Evolutionary conservation across 2,797 vertebrate genomes (phyloP).

Genomic region (Phrynocephalus forsythii): DNA sequence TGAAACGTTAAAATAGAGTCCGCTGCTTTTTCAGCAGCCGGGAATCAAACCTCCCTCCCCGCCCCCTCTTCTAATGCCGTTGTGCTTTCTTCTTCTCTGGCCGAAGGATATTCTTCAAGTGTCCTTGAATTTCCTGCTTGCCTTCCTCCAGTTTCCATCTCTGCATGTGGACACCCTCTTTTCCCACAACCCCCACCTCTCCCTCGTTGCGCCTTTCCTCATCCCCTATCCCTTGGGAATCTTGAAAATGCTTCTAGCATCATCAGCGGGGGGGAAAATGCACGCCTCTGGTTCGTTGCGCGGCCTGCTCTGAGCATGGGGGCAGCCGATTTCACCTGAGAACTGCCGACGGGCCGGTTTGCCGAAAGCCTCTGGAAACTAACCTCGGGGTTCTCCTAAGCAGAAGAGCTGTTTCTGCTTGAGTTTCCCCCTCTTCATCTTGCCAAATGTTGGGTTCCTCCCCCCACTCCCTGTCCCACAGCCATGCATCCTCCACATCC

Average conservation of each 20-base stretch:
- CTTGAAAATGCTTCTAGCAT: background rate
- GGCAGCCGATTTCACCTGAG: rapidly evolving
- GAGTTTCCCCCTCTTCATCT: slow-evolving; percentile 29
- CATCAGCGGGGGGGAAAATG: background rate
- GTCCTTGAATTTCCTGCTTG: rapidly evolving
- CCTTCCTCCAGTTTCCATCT: background rate
- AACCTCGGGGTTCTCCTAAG: slow-evolving; percentile 36
- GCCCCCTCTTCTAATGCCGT: background rate
- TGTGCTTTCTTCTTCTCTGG: background rate
- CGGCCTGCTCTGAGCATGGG: rapidly evolving
- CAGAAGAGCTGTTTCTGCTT: slow-evolving; percentile 33
- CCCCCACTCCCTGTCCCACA: background rate
- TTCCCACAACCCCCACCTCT: too few relatives aligned
- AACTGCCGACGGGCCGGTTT: rapidly evolving
- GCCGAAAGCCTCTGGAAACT: slow-evolving; percentile 5
- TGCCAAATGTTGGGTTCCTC: slow-evolving; percentile 23
- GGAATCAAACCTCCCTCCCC: background rate
- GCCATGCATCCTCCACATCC: background rate
- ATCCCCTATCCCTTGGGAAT: background rate
- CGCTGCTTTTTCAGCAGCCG: slow-evolving; percentile 5
- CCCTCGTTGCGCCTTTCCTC: too few relatives aligned
- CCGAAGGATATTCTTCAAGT: slow-evolving; percentile 10
- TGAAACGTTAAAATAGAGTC: slow-evolving; percentile 20
- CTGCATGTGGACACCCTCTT: background rate
- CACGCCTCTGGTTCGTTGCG: rapidly evolving